Percentiles rank a stretch among this genome's conserved stretches.
Evolutionary conservation across 2,888 invertebrate genomes (phyloP).

Genomic region (Chymomyza procnemis): DNA sequence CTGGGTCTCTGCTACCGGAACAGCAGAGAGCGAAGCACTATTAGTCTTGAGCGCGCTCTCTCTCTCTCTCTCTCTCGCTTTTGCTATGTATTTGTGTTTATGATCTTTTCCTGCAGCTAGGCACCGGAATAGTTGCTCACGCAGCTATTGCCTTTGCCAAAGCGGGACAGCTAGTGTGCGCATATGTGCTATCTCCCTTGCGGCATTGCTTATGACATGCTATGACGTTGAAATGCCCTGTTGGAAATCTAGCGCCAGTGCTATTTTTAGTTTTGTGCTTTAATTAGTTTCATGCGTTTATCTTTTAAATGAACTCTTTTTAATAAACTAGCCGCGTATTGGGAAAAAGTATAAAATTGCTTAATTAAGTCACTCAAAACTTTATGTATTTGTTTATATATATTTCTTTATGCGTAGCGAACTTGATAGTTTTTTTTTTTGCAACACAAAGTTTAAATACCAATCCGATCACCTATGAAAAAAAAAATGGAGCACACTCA

Average conservation of each 20-base stretch:
- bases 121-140: constrained; percentile 29
- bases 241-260: neutral
- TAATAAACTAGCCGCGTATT: too few species aligned
- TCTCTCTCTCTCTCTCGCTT: constrained; percentile 22
- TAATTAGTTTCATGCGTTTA: too few species aligned
- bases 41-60: constrained; percentile 8
- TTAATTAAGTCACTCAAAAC: too few species aligned
- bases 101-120: constrained; percentile 33
- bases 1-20: constrained; percentile 59
- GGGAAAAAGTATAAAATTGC: too few species aligned
- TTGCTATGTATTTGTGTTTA: constrained; percentile 18
- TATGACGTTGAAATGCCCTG: constrained; percentile 24
- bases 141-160: constrained; percentile 18
- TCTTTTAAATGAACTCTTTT: too few species aligned
- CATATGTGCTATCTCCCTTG: neutral
- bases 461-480: too few species aligned
- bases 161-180: constrained; percentile 24
- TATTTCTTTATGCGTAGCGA: too few species aligned
- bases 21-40: constrained; percentile 18
- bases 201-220: neutral
- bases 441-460: too few species aligned
- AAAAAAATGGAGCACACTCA: too few species aligned
- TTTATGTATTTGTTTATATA: too few species aligned
- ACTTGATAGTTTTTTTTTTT: too few species aligned
- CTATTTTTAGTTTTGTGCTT: too few species aligned